Evolutionary conservation across 2,888 invertebrate genomes (phyloP), one percentile per base, ranked within the genome.

Genomic region (Anthophora plumipes): DNA sequence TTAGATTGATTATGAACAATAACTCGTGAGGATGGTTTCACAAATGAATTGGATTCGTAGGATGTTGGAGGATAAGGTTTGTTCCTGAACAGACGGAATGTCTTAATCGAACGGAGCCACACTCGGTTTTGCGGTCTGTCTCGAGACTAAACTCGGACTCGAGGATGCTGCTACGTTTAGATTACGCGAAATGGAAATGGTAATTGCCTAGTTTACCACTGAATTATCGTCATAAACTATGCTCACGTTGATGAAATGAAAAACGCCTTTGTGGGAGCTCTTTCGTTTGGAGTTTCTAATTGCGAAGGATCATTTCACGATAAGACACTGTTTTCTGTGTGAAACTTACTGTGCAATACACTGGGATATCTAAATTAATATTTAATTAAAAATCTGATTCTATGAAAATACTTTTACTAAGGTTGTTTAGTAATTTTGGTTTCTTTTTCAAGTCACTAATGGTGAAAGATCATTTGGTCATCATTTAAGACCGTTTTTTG

Each of bases 71-170:
- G 52, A 50, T 41, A 39, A 54, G n/a, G 14, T 54, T 11, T 25
- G 11, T 25, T 14, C 14, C 46, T 12, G 6, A 1, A 6, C 43
- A 22, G 6, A 25, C 37, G n/a, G 61, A 41, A 70, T 43, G 57
- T 76, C 31, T 71, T 22, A 50, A 71, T 59, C n/a, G 64, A 59
- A 59, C 48, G 25, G 31, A 31, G 31, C 17, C 31, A n/a, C 17
- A 25, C 17, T 50, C 25, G 57, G 17, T 17, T 20, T 12, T 43
- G 22, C 17, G n/a, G 25, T 25, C 57, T 43, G 52, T 60, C 22
- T 48, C 54, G 22, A 57, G 14, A 57, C 20, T 41, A 8, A 9
- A 22, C 46, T 39, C 46, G 59, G 43, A 43, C 48, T n/a, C 37
- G 41, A 25, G 20, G 12, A 14, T 22, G 8, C 5, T 25, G 61